Percentiles rank a stretch among this genome's conserved stretches.
phyloP scores from a whole-genome alignment of 2,797 vertebrate species.

The Trachops cirrhosus region DNA sequence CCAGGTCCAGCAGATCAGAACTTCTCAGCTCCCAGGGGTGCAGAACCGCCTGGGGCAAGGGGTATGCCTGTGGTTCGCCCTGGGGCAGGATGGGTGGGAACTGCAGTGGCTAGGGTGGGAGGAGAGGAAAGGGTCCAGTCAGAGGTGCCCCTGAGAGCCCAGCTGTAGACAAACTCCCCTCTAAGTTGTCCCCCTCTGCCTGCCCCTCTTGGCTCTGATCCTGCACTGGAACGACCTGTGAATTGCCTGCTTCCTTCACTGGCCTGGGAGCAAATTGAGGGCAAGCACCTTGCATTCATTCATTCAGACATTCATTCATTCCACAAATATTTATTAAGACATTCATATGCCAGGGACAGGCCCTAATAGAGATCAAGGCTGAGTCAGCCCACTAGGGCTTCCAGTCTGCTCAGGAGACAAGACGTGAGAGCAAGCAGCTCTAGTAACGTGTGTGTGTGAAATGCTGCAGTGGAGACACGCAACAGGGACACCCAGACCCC shows the following conservation, averaged over 20 bases:
- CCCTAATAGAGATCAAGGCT: background rate
- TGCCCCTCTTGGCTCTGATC: fast-evolving
- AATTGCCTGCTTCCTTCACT: background rate
- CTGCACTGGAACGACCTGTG: background rate
- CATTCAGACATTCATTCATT: background rate
- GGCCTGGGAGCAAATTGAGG: background rate
- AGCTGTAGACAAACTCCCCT: background rate
- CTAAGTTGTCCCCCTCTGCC: no score
- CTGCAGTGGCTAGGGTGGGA: background rate
- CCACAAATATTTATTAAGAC: background rate
- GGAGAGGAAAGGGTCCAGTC: background rate
- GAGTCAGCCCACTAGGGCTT: background rate
- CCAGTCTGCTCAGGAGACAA: background rate
- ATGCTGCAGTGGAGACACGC: background rate
- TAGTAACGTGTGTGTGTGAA: background rate
- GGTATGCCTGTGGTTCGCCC: background rate
- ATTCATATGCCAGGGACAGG: background rate
- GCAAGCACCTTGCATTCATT: background rate
- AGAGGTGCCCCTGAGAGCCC: background rate
- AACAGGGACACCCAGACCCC: background rate
- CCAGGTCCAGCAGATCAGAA: background rate
- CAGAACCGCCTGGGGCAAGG: background rate
- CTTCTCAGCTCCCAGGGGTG: background rate
- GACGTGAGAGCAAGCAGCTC: background rate
- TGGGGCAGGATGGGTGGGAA: background rate